phyloP scores from a whole-genome alignment of 2,888 invertebrate genomes.

The Chymomyza amoena region DNA sequence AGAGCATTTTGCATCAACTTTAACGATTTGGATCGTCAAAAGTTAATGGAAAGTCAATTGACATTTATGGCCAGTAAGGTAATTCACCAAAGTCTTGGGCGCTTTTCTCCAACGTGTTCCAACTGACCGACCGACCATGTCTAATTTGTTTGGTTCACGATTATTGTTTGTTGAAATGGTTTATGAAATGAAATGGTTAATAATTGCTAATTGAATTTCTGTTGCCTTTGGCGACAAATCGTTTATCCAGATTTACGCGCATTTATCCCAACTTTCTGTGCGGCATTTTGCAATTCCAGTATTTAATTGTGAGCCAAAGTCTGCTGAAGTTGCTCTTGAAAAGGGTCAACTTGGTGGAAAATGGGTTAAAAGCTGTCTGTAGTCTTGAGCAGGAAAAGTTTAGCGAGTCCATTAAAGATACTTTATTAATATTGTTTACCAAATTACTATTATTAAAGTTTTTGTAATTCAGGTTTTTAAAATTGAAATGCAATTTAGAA shows the following conservation, averaged over 20 bases:
- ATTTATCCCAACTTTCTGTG: not conserved
- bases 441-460: not conserved
- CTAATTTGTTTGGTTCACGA: slow-evolving; percentile 55
- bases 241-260: slow-evolving; percentile 67
- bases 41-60: slow-evolving; percentile 75
- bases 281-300: not conserved
- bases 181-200: slow-evolving; percentile 68
- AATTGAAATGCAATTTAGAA: no score
- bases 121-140: slow-evolving; percentile 50
- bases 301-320: not conserved
- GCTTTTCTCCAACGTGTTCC: slow-evolving; percentile 37
- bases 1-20: slow-evolving; percentile 12
- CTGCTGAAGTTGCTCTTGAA: not conserved
- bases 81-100: slow-evolving; percentile 56
- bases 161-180: slow-evolving; percentile 44
- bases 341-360: not conserved
- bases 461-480: no score
- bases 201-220: slow-evolving; percentile 73
- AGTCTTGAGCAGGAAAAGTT: not conserved
- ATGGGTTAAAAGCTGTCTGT: not conserved
- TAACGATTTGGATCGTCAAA: slow-evolving; percentile 34
- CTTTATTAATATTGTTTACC: not conserved
- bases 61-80: slow-evolving; percentile 73
- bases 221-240: slow-evolving; percentile 70
- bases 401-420: not conserved